Evolutionary conservation across 2,797 vertebrate genomes (phyloP).

Genomic region (Myoxocephalus aenaeus): DNA sequence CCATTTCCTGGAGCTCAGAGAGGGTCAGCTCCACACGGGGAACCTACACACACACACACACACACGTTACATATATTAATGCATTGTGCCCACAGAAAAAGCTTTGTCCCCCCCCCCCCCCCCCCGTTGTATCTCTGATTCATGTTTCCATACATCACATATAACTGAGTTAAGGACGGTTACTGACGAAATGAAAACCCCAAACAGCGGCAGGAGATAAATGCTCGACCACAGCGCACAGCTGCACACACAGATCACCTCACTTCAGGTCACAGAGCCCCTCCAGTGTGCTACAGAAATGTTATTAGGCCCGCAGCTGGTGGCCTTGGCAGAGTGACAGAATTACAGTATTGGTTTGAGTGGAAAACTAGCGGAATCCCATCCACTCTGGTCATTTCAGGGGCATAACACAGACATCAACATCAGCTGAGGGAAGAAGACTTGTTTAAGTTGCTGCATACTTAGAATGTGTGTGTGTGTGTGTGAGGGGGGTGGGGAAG

Average conservation of each 20-base stretch:
- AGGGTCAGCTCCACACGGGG: constrained; percentile 95
- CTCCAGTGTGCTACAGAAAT: constrained; percentile 41
- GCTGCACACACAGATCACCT: constrained; percentile 49
- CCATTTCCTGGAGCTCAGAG: constrained; percentile 98
- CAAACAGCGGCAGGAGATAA: constrained; percentile 37
- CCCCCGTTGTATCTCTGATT: not conserved
- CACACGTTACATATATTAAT: constrained; percentile 5
- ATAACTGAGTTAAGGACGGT: not conserved
- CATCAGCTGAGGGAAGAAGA: constrained; percentile 9
- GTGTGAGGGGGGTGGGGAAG: not conserved
- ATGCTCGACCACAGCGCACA: constrained; percentile 24
- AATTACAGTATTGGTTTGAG: constrained; percentile 47
- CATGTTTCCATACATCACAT: constrained; percentile 9
- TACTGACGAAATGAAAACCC: constrained; percentile 35
- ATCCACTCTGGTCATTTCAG: constrained; percentile 13
- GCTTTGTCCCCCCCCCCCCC: not conserved
- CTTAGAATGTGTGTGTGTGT: not conserved
- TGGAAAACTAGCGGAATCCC: constrained; percentile 9
- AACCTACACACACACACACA: constrained; percentile 59
- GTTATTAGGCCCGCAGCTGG: constrained; percentile 60
- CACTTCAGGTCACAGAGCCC: constrained; percentile 42
- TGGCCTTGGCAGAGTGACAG: constrained; percentile 66
- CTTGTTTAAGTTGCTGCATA: not conserved
- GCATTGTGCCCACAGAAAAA: not conserved
- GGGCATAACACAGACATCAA: constrained; percentile 27